Conservation (phyloP, 2,888 invertebrate genomes). For the Drosophila imparisetae region DNA sequence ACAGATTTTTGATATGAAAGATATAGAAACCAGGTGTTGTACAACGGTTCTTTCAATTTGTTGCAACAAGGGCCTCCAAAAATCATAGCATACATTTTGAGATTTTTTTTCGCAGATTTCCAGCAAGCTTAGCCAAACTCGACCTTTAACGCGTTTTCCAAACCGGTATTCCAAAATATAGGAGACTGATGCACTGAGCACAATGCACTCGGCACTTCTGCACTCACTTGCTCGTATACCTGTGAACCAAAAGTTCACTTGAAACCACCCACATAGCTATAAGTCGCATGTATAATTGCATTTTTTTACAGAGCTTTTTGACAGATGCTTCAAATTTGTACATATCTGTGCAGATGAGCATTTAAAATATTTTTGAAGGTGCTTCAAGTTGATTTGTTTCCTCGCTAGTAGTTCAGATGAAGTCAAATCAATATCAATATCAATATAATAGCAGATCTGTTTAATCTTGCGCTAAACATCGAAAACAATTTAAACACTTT, state of each 20-base stretch:
- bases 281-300: constrained; percentile 35
- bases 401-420: neutral
- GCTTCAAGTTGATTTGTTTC: neutral
- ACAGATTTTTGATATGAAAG: neutral
- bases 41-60: neutral
- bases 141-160: neutral
- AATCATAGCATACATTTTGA: neutral
- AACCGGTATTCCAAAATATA: neutral
- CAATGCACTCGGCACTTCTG: constrained; percentile 51
- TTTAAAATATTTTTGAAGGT: neutral
- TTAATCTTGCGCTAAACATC: neutral
- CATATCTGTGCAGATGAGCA: neutral
- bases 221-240: constrained; percentile 27
- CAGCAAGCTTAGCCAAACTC: neutral
- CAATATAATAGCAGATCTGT: neutral
- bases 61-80: neutral
- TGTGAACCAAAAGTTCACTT: constrained; percentile 3
- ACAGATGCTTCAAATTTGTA: constrained; percentile 1
- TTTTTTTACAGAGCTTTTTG: constrained; percentile 7
- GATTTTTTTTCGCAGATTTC: neutral
- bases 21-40: neutral
- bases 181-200: constrained; percentile 48
- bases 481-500: neutral
- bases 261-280: constrained; percentile 2
- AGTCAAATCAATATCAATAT: neutral